Base-by-base conservation (phyloP, 2,888 invertebrate species). In the Uloborus plumipes region DNA sequence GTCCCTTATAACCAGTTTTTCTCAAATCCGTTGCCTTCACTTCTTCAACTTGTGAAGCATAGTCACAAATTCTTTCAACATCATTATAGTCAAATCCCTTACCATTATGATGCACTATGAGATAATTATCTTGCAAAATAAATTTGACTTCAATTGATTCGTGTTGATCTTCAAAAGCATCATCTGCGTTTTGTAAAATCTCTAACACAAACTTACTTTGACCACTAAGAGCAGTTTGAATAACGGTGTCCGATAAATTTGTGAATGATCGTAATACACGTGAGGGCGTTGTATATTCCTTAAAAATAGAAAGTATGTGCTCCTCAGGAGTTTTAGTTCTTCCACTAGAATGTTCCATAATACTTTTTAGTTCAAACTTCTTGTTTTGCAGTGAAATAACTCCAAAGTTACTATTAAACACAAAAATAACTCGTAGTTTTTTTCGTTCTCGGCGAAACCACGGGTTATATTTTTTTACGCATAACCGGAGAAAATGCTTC, bases 1-100 rank as follows among this genome's bases (percentile, higher is more conserved):
- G 69, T 16, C 69, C 69, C 31, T 69, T 69, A 39, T 69, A 69
- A n/a, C 69, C 69, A 20, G 69, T 69, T 69, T 69, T 69, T 53
- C 39, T 58, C 22, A 58, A 31, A 55, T 69, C 69, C 4, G 14
- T 69, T 53, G 55, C 69, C 39, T 69, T 69, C 20, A 69, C 69
- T 55, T 69, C 69, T 66, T 66, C 50, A 18, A 69, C 55, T n/a
- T 58, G 53, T 1, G 69, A 69, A 15, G 69, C 69, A 69, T 69
- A 69, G 20, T 69, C 69, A 22, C 69, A 69, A 16, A 69, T 69
- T 20, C 69, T 69, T 69, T 69, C 69, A 22, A 69, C 69, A 69
- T 69, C 69, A 26, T 69, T 31, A 22, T n/a, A 53, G 55, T 69
- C 69, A 18, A 69, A 69, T 18, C 53, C 58, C 18, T 58, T 69